These are phyloP conservation scores for Ptilonorhynchus violaceus DNA, from an alignment of 2,113 vertebrate genomes.

Conservation along the genomic window DNA sequence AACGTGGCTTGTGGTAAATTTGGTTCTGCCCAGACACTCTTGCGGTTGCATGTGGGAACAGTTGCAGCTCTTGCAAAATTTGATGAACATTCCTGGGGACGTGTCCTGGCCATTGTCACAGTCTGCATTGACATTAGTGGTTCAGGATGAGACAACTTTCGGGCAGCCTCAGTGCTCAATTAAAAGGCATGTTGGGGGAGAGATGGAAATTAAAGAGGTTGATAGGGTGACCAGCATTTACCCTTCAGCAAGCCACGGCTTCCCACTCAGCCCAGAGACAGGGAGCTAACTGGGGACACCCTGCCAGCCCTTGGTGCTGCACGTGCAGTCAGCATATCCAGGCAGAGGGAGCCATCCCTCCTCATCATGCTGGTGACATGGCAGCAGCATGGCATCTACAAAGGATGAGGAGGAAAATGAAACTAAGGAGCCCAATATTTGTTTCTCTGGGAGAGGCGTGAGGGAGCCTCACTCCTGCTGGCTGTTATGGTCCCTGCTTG, in stretches of 20 bases:
- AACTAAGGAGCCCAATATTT: not conserved
- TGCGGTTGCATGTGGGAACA: not conserved
- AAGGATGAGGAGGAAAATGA: not conserved
- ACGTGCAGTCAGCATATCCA: accelerated
- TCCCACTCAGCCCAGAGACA: not conserved
- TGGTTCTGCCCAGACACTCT: not conserved
- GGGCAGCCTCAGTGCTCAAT: not conserved
- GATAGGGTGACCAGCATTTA: not conserved
- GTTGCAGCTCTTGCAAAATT: not conserved
- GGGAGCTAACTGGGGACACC: not conserved
- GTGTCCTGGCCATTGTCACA: not conserved
- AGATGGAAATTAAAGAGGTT: not conserved
- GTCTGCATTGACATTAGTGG: not conserved
- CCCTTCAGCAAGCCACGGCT: not conserved
- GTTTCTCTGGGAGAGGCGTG: not conserved
- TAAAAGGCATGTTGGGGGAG: not conserved
- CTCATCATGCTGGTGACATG: accelerated
- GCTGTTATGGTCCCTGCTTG: not conserved
- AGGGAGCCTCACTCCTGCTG: not conserved
- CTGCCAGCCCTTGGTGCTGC: not conserved
- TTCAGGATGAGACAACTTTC: not conserved
- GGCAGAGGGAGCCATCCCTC: not conserved
- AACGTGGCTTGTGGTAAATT: not conserved
- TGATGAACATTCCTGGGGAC: not conserved
- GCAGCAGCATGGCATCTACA: not conserved